Evolutionary conservation across 2,888 invertebrate genomes (phyloP).

Genomic region (Cyrtodaria siliqua): DNA sequence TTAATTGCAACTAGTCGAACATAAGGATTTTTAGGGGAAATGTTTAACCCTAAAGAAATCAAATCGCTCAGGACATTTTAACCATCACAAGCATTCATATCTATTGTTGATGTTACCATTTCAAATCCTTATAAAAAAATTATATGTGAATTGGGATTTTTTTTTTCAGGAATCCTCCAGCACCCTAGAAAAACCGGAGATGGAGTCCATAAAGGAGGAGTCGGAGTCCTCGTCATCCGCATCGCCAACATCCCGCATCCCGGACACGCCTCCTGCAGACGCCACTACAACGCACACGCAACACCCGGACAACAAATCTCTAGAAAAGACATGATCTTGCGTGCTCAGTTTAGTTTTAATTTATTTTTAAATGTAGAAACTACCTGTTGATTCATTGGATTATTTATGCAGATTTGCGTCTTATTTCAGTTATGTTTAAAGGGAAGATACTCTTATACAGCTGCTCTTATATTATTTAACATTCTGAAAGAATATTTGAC

Average conservation of each 20-base stretch:
- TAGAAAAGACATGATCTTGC: conserved; percentile 21
- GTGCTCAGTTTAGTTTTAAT: not conserved
- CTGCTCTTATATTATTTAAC: no score
- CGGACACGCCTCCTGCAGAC: conserved; percentile 3
- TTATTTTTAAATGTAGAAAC: not conserved
- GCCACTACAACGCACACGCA: conserved; percentile 5
- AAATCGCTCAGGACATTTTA: no score
- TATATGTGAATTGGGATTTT: no score
- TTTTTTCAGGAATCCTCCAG: not conserved
- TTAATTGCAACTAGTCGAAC: no score
- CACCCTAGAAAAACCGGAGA: conserved; percentile 69
- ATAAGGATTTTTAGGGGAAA: no score
- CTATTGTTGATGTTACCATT: no score
- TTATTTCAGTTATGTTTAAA: conserved; percentile 12
- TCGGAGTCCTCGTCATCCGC: conserved; percentile 76
- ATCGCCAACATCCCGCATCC: conserved; percentile 46
- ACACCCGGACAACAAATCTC: conserved; percentile 6
- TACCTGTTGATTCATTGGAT: not conserved
- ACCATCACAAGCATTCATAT: no score
- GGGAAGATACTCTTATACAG: not conserved
- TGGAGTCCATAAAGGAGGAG: conserved; percentile 85
- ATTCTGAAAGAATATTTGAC: no score
- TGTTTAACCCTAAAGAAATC: no score
- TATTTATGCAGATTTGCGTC: conserved; percentile 5
- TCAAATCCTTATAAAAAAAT: no score